Base-by-base conservation (phyloP, 2,113 vertebrate genomes). In the Takifugu bimaculatus region DNA sequence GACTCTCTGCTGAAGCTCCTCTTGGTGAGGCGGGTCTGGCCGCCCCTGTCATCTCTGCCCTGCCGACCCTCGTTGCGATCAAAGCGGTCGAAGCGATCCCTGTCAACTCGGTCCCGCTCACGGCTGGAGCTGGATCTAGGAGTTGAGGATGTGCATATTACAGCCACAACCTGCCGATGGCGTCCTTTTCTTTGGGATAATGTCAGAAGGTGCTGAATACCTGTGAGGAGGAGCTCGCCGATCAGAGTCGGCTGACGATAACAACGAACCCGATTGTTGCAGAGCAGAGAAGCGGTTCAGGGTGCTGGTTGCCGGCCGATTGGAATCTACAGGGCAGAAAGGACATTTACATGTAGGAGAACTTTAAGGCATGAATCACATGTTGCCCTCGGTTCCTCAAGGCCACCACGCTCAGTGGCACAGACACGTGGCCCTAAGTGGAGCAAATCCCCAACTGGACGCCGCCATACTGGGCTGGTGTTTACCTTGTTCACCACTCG, bases 201-300 rank as follows among this genome's bases (percentile, higher is more conserved):
- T 26, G 15, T 65, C 6, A 27, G 51, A 0, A 35, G 14, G 26
- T 47, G 35, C 28, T 29, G 3, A 62, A 57, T 78, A 95, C 96
- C 96, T 96, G 73, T 95, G 94, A 56, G 94, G 92, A 72, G 93
- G 92, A 72, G 93, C 92, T 3, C 93, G 92, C 42, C 93, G 93
- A 72, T 98, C 96, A 10, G 85, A 91, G 65, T 98, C 95, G 7
- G 83, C 6, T 57, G 85, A 63, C 0, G 78, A 81, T 2, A 70
- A 67, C 2, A 65, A 74, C 0, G 87, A 83, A 0, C 68, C 89
- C 0, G 95, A 88, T 87, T 97, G 95, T 68, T 96, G 96, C 68
- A 98, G 91, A n/a, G 96, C 95, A 26, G 94, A 97, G 84, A 94
- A 98, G 47, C 95, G 94, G 85, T 98, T 98, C 80, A 98, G 88